A percentile compares a stretch with the other conserved stretches of the same genome.
phyloP scores from a whole-genome alignment of 2,888 invertebrate genomes.

The Erannis defoliaria region DNA sequence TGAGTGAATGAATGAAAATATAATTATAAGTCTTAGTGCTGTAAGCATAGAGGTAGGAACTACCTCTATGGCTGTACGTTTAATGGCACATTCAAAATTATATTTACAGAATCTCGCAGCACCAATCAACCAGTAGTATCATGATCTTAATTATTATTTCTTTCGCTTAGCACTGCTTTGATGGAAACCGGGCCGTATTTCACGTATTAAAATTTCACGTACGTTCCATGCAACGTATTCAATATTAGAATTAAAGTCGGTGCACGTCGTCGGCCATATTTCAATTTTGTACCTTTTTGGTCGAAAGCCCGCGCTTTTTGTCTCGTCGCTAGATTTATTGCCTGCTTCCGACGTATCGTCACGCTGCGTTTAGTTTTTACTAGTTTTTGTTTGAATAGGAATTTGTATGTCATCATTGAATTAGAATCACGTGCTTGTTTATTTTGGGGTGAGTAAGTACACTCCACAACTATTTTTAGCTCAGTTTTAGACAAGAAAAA shows the following conservation, averaged over 20 bases:
- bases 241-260: slow-evolving; percentile 44
- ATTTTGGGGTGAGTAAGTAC: slow-evolving; percentile 5
- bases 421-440: slow-evolving; percentile 39
- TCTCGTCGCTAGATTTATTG: slow-evolving; percentile 66
- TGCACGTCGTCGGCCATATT: slow-evolving; percentile 47
- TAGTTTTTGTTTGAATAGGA: slow-evolving; percentile 45
- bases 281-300: slow-evolving; percentile 46
- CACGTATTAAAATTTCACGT: not conserved
- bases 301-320: slow-evolving; percentile 56
- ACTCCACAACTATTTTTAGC: not conserved
- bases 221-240: slow-evolving; percentile 40
- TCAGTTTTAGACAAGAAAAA: too few relatives aligned
- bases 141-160: too few relatives aligned
- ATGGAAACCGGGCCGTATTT: not conserved
- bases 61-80: too few relatives aligned
- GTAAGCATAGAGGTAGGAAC: too few relatives aligned
- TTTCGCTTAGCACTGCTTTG: too few relatives aligned
- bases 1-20: too few relatives aligned
- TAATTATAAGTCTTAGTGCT: too few relatives aligned
- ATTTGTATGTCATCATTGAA: slow-evolving; percentile 50
- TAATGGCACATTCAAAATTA: too few relatives aligned
- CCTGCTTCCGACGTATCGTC: slow-evolving; percentile 64
- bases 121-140: too few relatives aligned
- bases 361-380: slow-evolving; percentile 47
- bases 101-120: too few relatives aligned